These are phyloP conservation scores for Myanophis thanlyinensis DNA, from an alignment of 2,113 vertebrate genomes.

Conservation along the genomic window DNA sequence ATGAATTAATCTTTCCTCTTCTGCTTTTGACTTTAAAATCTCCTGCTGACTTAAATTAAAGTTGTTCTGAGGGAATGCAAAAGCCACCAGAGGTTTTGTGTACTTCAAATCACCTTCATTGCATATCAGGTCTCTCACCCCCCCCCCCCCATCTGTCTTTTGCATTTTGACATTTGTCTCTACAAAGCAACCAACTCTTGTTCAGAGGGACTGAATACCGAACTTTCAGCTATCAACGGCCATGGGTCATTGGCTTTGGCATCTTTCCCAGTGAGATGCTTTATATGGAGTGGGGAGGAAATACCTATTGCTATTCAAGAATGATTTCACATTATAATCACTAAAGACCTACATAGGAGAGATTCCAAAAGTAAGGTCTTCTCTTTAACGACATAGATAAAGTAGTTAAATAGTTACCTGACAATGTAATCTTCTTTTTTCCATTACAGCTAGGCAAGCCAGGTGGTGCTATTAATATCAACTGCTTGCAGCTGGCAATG, in stretches of 20 bases:
- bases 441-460: background rate
- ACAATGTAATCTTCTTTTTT: background rate
- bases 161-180: background rate
- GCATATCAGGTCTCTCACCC: background rate
- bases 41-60: background rate
- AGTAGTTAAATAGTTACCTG: background rate
- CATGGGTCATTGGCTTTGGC: background rate
- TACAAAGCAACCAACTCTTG: background rate
- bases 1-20: background rate
- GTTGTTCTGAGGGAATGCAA: background rate
- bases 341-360: background rate
- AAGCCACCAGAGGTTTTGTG: background rate
- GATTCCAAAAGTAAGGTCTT: background rate
- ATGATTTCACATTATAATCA: background rate
- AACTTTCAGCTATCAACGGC: background rate
- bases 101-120: background rate
- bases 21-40: background rate
- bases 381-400: background rate
- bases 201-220: background rate
- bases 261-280: background rate
- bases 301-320: background rate
- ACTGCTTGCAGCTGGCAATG: background rate
- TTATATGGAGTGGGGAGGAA: background rate
- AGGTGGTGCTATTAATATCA: background rate
- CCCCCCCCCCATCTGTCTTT: background rate